Conservation (phyloP, 2,888 invertebrate genomes). For the Lithophane semibrunnea region DNA sequence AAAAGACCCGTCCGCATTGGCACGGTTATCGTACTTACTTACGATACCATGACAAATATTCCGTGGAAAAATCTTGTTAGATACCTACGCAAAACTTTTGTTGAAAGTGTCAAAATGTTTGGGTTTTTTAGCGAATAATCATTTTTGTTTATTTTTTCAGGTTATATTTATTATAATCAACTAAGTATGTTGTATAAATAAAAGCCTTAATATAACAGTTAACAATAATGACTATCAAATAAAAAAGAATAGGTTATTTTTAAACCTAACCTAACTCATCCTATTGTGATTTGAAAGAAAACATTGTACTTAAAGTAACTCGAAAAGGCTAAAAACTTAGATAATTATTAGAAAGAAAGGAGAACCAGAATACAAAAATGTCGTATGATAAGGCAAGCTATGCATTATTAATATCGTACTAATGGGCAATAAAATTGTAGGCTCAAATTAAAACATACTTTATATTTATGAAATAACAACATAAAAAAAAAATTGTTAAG, state of each 20-base stretch:
- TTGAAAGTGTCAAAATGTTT: conserved; percentile 30
- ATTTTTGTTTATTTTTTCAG: background rate
- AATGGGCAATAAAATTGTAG: background rate
- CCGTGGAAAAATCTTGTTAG: conserved; percentile 48
- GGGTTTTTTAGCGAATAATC: background rate
- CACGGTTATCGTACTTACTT: conserved; percentile 75
- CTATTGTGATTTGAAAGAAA: background rate
- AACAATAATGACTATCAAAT: background rate
- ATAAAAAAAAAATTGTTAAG: background rate
- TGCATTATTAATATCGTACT: too few species aligned
- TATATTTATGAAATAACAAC: background rate
- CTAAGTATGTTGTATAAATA: background rate
- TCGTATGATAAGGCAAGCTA: background rate
- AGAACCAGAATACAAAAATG: background rate
- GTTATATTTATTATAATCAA: background rate
- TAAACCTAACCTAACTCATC: background rate
- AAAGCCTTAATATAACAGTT: background rate
- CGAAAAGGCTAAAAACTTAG: background rate
- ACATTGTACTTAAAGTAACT: background rate
- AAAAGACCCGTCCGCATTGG: conserved; percentile 73
- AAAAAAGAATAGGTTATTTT: too few species aligned
- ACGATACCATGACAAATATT: conserved; percentile 73
- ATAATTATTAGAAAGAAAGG: background rate
- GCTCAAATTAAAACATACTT: background rate
- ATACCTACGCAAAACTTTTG: conserved; percentile 39